These are phyloP conservation scores for Drosophila macrospina DNA, from an alignment of 2,888 invertebrate species.

Conservation along the genomic window DNA sequence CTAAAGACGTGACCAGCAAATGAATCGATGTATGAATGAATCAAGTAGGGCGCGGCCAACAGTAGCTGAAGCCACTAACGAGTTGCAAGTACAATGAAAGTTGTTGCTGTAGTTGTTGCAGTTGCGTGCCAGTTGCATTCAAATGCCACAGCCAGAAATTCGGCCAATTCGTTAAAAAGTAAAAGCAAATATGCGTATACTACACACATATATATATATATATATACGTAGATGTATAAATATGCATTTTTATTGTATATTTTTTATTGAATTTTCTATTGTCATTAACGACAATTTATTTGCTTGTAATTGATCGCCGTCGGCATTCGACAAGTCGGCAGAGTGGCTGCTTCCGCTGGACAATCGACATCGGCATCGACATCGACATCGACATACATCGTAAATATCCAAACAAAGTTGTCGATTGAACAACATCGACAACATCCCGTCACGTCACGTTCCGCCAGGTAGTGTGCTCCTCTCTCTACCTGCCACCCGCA, in stretches of 20 bases:
- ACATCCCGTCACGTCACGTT: conserved; percentile 84
- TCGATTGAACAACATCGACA: conserved; percentile 74
- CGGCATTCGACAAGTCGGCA: conserved; percentile 18
- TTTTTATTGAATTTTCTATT: conserved; percentile 57
- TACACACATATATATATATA: background rate
- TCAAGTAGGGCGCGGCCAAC: conserved; percentile 56
- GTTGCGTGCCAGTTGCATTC: conserved; percentile 56
- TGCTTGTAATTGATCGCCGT: conserved; percentile 71
- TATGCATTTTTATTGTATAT: background rate
- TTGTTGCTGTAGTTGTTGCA: conserved; percentile 2
- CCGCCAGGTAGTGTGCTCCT: conserved; percentile 47
- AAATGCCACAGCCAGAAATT: conserved; percentile 53
- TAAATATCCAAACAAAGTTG: conserved; percentile 81
- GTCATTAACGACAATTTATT: conserved; percentile 70
- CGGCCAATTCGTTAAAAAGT: conserved; percentile 53
- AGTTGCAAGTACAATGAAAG: conserved; percentile 26
- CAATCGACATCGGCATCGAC: conserved; percentile 9
- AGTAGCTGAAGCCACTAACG: conserved; percentile 9
- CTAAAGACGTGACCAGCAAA: conserved; percentile 63
- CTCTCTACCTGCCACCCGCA: background rate
- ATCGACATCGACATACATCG: conserved; percentile 54
- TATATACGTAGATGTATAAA: no score
- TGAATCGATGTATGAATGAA: conserved; percentile 29
- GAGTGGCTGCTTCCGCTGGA: conserved; percentile 60
- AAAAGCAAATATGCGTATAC: conserved; percentile 36